These are phyloP conservation scores for Zosterops lateralis DNA, from an alignment of 2,113 vertebrate species.

Conservation along the genomic window DNA sequence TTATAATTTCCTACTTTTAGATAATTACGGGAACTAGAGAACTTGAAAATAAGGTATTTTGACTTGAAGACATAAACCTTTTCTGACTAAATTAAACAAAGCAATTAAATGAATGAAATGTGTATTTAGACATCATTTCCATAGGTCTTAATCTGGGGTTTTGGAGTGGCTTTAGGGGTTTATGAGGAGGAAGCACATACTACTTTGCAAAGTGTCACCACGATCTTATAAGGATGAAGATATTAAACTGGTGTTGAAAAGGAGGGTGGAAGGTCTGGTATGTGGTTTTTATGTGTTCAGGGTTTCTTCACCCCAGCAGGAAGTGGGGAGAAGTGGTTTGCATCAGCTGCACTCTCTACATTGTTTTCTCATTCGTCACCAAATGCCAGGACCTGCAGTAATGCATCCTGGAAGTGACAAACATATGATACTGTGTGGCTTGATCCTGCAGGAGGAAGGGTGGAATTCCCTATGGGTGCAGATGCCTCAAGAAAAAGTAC, in stretches of 20 bases:
- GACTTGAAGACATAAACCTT: background rate
- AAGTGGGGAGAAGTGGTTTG: slow-evolving; percentile 11
- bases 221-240: background rate
- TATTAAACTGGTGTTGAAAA: background rate
- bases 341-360: background rate
- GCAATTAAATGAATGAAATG: background rate
- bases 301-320: background rate
- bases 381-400: slow-evolving; percentile 21
- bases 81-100: background rate
- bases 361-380: background rate
- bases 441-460: slow-evolving; percentile 46
- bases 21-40: background rate
- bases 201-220: background rate
- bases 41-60: background rate
- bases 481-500: background rate
- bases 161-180: background rate
- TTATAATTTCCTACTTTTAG: background rate
- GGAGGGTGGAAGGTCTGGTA: background rate
- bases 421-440: background rate
- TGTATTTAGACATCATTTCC: background rate
- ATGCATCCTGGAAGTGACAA: slow-evolving; percentile 57
- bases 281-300: rapidly evolving
- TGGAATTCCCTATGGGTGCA: slow-evolving; percentile 33
- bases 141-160: rapidly evolving
- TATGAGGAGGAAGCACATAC: background rate